Evolutionary conservation across 1,140 invertebrate genomes (phyloP), one percentile per base, ranked within the genome.

Genomic region (Drosophila suzukii): DNA sequence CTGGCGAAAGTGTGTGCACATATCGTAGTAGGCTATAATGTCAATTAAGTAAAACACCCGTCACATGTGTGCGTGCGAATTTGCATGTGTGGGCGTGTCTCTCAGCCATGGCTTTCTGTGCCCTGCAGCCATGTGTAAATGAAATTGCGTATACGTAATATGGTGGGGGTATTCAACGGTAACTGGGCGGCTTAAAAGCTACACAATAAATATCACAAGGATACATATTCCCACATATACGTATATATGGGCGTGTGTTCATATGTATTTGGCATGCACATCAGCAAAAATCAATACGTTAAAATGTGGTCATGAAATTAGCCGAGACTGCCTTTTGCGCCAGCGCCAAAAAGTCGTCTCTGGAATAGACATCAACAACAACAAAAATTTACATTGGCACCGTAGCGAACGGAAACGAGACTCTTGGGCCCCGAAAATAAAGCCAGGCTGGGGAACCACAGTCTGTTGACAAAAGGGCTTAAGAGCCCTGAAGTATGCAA

Each of bases 11-110:
- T 88, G 78, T 86, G 88, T 86, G 83, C 83, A 86, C 82, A 86
- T 88, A 86, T 82, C 84, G 66, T 86, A 86, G 82, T 83, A 86
- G 82, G 82, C 83, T 86, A 86, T 86, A 86, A 86, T 88, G 82
- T 86, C 82, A 86, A 86, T 86, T 86, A 86, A 88, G 83, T 70
- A 61, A 57, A 66, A 61, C 72, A 73, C 49, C 58, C 57, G 50
- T 34, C 36, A 47, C 60, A 47, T 47, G 8, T 57, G 41, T 63
- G 27, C 38, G 38, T 60, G 44, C 47, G 51, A 13, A 44, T 50
- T 20, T 65, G 50, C 34, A 36, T 54, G 60, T 13, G 51, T 39
- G 76, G 71, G 71, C 71, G 60, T 79, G 65, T 78, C 68, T 60
- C 60, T 67, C 46, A 38, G 54, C 55, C 76, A 59, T 85, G 81